These are phyloP conservation scores for Cheilosia vulpina DNA, from an alignment of 2,888 invertebrate genomes.

Conservation along the genomic window DNA sequence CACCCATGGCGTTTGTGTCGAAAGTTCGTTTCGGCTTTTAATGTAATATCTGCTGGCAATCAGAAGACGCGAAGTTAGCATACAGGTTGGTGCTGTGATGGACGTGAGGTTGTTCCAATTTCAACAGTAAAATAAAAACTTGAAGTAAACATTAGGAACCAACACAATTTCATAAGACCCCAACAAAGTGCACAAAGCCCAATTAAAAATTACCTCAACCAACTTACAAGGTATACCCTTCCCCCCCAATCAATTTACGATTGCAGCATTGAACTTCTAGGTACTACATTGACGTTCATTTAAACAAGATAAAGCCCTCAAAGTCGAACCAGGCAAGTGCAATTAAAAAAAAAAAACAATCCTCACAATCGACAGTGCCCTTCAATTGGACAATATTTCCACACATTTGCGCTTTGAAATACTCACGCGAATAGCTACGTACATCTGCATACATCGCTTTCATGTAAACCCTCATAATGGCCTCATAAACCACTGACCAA, in stretches of 20 bases:
- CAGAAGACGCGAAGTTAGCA: too few relatives aligned
- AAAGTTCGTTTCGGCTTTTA: too few relatives aligned
- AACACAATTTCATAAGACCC: too few relatives aligned
- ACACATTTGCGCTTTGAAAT: constrained; percentile 38
- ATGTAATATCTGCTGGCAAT: too few relatives aligned
- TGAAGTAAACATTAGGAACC: too few relatives aligned
- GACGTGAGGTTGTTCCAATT: too few relatives aligned
- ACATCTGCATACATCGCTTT: constrained; percentile 47
- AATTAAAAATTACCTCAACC: background rate
- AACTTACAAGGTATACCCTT: background rate
- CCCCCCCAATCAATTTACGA: constrained; percentile 24
- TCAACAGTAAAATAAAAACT: too few relatives aligned
- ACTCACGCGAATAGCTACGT: constrained; percentile 46
- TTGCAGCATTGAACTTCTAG: background rate
- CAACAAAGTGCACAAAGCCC: background rate
- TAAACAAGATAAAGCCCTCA: constrained; percentile 24
- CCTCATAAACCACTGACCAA: constrained; percentile 77
- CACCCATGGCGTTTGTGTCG: too few relatives aligned
- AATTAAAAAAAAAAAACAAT: constrained; percentile 33
- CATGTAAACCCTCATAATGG: constrained; percentile 76
- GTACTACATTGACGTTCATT: constrained; percentile 14
- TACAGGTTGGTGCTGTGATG: too few relatives aligned
- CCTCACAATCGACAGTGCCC: background rate
- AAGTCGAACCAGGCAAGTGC: constrained; percentile 26
- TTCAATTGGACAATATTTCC: constrained; percentile 32